These are phyloP conservation scores for Dasysyrphus albostriatus DNA, from an alignment of 2,888 invertebrate species.

Conservation along the genomic window DNA sequence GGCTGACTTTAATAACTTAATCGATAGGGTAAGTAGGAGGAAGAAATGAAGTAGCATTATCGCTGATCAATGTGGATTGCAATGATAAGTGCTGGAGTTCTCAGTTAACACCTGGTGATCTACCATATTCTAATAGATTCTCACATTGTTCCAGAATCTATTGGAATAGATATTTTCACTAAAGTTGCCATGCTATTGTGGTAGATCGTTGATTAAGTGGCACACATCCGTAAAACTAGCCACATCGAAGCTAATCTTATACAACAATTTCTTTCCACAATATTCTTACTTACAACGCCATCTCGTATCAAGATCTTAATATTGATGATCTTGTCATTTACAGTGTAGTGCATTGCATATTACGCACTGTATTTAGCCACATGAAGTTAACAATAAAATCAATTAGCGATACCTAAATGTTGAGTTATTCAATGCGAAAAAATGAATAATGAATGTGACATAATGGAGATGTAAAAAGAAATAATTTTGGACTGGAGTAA, in stretches of 20 bases:
- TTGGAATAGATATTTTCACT: background rate
- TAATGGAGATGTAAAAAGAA: conserved; percentile 22
- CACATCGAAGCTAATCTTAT: conserved; percentile 14
- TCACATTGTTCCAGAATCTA: conserved; percentile 20
- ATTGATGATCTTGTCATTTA: conserved; percentile 47
- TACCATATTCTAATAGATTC: background rate
- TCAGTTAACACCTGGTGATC: conserved; percentile 37
- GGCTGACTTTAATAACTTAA: background rate
- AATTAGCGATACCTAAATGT: conserved; percentile 27
- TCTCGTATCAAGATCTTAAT: conserved; percentile 18
- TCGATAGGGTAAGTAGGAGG: background rate
- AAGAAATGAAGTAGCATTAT: background rate
- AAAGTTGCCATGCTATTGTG: conserved; percentile 1
- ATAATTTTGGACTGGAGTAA: background rate
- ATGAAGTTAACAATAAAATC: conserved; percentile 33
- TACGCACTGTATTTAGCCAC: background rate
- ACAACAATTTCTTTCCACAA: background rate
- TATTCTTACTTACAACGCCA: background rate
- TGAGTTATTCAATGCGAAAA: background rate
- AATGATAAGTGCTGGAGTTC: background rate
- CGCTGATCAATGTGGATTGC: background rate
- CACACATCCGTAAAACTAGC: conserved; percentile 16
- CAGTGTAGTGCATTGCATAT: background rate
- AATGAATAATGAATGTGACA: conserved; percentile 23
- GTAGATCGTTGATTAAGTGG: conserved; percentile 38